Percentiles rank a stretch among this genome's conserved stretches.
phyloP scores from a whole-genome alignment of 2,888 invertebrate species.

The Erebia palarica region DNA sequence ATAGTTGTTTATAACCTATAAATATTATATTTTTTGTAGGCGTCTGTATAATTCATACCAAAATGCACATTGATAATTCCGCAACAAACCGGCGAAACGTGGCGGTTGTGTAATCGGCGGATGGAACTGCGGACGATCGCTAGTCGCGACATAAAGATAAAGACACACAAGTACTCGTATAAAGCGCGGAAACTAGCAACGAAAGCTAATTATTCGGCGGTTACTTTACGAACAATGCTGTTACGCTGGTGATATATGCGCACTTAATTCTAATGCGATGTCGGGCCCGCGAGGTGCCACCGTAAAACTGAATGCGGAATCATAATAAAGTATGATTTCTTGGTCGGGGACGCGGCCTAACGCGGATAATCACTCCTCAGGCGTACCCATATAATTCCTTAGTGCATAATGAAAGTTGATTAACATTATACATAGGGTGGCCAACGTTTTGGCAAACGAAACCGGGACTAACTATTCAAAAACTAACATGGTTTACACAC shows the following conservation, averaged over 20 bases:
- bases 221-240: constrained; percentile 66
- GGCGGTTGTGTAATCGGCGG: not conserved
- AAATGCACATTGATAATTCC: not conserved
- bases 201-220: constrained; percentile 65
- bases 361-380: constrained; percentile 81
- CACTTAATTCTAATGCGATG: constrained; percentile 75
- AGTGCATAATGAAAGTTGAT: constrained; percentile 83
- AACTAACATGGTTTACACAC: not conserved
- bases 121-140: not conserved
- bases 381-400: constrained; percentile 82
- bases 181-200: constrained; percentile 47
- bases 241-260: constrained; percentile 70
- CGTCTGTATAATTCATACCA: not conserved
- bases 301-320: constrained; percentile 70
- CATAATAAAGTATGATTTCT: constrained; percentile 82
- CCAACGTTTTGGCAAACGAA: not conserved
- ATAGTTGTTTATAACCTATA: not conserved
- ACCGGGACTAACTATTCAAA: constrained; percentile 2
- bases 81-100: not conserved
- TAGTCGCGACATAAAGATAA: constrained; percentile 11
- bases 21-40: not conserved
- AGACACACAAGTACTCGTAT: constrained; percentile 15
- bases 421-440: constrained; percentile 67
- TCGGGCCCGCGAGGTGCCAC: constrained; percentile 66
- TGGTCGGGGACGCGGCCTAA: constrained; percentile 76